Evolutionary conservation across 2,113 vertebrate species (phyloP), one percentile per base, ranked within the genome.

Genomic region (Nanorana parkeri): DNA sequence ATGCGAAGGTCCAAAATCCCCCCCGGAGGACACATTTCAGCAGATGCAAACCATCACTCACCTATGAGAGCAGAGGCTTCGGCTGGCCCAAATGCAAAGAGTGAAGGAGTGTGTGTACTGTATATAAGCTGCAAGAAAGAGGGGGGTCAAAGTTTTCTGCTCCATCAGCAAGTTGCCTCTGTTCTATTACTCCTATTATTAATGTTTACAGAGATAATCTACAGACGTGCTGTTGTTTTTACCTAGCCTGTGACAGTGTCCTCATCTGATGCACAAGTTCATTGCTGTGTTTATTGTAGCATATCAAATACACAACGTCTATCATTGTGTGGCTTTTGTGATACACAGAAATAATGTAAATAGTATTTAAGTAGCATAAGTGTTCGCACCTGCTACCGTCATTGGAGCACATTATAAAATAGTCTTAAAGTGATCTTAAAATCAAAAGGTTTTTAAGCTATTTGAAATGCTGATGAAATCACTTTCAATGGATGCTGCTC

Each of bases 111-210:
- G 32, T 1, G 47, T 13, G 13, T 5, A 11, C 63, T 17, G 41
- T 80, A 67, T 80, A 80, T 79, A 75, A 24, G 16, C 67, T 21
- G 20, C 29, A 52, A 61, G 58, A 11, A 68, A 20, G 41, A 47
- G 17, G 28, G n/a, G 19, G 83, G 77, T 73, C 83, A 84, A 84
- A 84, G 83, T 84, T 80, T 80, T 84, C 51, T 84, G 83, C 77
- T 32, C 20, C 29, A 26, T 75, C 41, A 66, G 83, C 83, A 75
- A 3, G n/a, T 74, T 52, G 65, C 60, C 61, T 8, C 69, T 75
- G 20, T 36, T 60, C 83, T 61, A 61, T 84, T 24, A 52, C 77
- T 61, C 41, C 23, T 15, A 13, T 23, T 67, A 84, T 84, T 84
- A 84, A 84, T 84, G 78, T 80, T 84, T 84, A 84, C 58, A 61